Evolutionary conservation across 2,797 vertebrate species (phyloP).

Genomic region (Spheniscus humboldti): DNA sequence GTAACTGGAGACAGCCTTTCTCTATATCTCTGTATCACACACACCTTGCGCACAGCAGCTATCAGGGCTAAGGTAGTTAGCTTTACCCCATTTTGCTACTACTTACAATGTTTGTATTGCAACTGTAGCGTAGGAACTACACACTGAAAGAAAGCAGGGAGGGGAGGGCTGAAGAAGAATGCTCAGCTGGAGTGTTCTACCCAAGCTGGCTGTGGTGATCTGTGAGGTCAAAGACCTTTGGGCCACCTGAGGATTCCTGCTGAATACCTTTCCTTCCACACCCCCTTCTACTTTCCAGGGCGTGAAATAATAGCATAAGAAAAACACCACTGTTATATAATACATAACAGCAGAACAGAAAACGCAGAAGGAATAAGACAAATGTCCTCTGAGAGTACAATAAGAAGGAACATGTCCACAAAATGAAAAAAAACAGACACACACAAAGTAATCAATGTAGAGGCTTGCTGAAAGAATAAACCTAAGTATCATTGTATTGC

Average conservation of each 20-base stretch:
- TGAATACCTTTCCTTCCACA: not conserved
- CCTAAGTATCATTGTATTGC: not conserved
- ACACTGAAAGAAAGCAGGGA: not conserved
- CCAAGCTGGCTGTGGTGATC: not conserved
- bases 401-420: not conserved
- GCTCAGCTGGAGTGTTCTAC: not conserved
- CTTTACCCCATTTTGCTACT: not conserved
- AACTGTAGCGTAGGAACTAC: fast-evolving
- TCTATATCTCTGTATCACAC: too few species aligned
- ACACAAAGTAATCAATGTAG: not conserved
- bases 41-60: not conserved
- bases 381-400: not conserved
- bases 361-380: not conserved
- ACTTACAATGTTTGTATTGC: not conserved
- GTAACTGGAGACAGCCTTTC: not conserved
- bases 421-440: not conserved
- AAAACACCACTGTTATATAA: not conserved
- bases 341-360: not conserved
- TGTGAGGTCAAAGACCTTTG: not conserved
- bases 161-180: not conserved
- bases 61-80: fast-evolving
- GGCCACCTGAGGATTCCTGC: not conserved
- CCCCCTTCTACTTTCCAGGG: not conserved
- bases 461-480: not conserved
- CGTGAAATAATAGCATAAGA: not conserved